These are phyloP conservation scores for Zaprionus inermis DNA, from an alignment of 1,140 invertebrate genomes.

Conservation along the genomic window DNA sequence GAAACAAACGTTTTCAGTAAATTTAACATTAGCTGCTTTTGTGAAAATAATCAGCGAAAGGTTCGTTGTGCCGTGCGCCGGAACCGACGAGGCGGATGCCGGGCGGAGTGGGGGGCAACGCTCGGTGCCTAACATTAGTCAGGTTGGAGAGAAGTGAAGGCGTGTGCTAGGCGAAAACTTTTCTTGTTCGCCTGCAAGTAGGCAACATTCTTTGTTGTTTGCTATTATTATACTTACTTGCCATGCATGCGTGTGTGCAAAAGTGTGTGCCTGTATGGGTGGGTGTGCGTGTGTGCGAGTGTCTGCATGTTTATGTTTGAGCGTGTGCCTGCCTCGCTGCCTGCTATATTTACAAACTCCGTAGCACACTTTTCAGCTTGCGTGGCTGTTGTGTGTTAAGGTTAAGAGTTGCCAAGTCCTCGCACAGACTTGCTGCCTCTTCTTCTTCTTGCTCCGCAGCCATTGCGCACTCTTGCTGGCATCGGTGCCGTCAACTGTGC, in stretches of 20 bases:
- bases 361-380: conserved; percentile 71
- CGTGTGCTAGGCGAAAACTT: conserved; percentile 55
- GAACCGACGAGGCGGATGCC: background rate
- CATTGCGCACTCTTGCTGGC: conserved; percentile 2
- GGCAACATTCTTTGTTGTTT: conserved; percentile 75
- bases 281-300: conserved; percentile 19
- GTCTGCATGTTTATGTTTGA: conserved; percentile 25
- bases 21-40: conserved; percentile 81
- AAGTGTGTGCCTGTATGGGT: conserved; percentile 18
- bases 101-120: background rate
- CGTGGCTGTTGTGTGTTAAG: conserved; percentile 78
- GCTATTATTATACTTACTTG: conserved; percentile 74
- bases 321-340: background rate
- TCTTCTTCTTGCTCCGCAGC: background rate
- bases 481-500: conserved; percentile 62
- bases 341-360: conserved; percentile 65
- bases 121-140: conserved; percentile 9
- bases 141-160: background rate
- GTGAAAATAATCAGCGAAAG: conserved; percentile 72
- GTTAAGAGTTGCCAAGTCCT: conserved; percentile 61
- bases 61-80: conserved; percentile 25
- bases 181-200: conserved; percentile 68
- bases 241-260: conserved; percentile 33
- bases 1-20: conserved; percentile 82
- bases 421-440: conserved; percentile 19